Evolutionary conservation across 2,888 invertebrate species (phyloP).

Genomic region (Chironomus tentans): DNA sequence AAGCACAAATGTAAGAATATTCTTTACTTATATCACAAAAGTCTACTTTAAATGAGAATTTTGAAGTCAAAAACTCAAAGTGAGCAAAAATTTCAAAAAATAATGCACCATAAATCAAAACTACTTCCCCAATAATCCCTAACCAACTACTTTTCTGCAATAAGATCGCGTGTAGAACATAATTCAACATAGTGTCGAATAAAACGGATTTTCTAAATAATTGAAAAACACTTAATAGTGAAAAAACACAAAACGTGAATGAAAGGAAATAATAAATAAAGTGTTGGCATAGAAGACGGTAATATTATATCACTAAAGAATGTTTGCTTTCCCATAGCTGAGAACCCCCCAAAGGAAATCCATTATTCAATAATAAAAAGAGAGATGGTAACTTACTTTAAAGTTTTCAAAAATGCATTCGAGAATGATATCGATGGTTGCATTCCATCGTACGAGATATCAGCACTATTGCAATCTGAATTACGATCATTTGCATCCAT

Average conservation of each 20-base stretch:
- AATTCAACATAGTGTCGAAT: not conserved
- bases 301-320: not conserved
- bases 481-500: constrained; percentile 70
- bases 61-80: no score
- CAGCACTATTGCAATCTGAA: constrained; percentile 85
- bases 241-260: no score
- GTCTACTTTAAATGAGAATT: no score
- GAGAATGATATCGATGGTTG: constrained; percentile 95
- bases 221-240: not conserved
- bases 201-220: not conserved
- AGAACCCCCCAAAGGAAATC: not conserved
- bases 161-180: not conserved
- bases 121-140: not conserved
- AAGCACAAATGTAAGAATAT: no score
- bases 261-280: no score
- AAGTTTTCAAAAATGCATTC: constrained; percentile 31
- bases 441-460: constrained; percentile 84
- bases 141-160: not conserved
- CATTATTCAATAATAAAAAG: not conserved
- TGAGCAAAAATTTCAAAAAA: no score
- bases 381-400: constrained; percentile 4
- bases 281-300: not conserved
- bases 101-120: no score
- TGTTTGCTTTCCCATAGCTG: not conserved
- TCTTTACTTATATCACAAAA: no score